Evolutionary conservation across 2,888 invertebrate species (phyloP).

Genomic region (Agrilus mali): DNA sequence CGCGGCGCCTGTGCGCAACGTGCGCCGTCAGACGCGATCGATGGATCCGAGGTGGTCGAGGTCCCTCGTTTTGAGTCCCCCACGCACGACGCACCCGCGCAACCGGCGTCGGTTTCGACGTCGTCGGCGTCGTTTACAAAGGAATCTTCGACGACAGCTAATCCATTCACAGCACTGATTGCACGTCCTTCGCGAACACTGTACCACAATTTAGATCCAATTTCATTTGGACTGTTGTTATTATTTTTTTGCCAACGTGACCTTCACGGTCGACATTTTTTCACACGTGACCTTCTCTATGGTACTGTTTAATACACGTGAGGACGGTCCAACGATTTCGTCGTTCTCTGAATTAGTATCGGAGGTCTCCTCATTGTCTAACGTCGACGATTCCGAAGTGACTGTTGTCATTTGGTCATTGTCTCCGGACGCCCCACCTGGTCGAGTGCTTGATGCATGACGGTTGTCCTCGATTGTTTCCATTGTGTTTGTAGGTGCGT

Average conservation of each 20-base stretch:
- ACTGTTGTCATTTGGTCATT: slow-evolving; percentile 13
- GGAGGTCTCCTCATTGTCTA: background rate
- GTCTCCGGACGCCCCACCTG: slow-evolving; percentile 11
- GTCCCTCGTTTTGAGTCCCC: slow-evolving; percentile 7
- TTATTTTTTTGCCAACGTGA: slow-evolving; percentile 7
- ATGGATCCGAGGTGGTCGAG: slow-evolving; percentile 22
- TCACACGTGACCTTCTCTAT: background rate
- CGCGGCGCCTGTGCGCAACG: slow-evolving; percentile 27
- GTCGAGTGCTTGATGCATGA: slow-evolving; percentile 8
- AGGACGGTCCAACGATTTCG: slow-evolving; percentile 1
- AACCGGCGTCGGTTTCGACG: background rate
- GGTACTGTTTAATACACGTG: background rate
- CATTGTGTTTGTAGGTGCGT: slow-evolving; percentile 8
- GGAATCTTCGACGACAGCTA: slow-evolving; percentile 8
- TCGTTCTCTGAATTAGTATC: background rate
- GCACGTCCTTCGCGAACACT: slow-evolving; percentile 9
- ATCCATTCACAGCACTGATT: slow-evolving; percentile 9
- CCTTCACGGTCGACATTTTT: slow-evolving; percentile 1
- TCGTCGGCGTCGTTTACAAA: background rate
- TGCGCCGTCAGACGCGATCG: slow-evolving; percentile 27
- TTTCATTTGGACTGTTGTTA: background rate
- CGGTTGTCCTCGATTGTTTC: slow-evolving; percentile 8
- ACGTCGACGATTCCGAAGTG: slow-evolving; percentile 4
- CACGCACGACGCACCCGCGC: slow-evolving; percentile 10
- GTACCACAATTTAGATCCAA: too few relatives aligned